Conservation (phyloP, 2,888 invertebrate genomes). For the Pegoplata infirma region DNA sequence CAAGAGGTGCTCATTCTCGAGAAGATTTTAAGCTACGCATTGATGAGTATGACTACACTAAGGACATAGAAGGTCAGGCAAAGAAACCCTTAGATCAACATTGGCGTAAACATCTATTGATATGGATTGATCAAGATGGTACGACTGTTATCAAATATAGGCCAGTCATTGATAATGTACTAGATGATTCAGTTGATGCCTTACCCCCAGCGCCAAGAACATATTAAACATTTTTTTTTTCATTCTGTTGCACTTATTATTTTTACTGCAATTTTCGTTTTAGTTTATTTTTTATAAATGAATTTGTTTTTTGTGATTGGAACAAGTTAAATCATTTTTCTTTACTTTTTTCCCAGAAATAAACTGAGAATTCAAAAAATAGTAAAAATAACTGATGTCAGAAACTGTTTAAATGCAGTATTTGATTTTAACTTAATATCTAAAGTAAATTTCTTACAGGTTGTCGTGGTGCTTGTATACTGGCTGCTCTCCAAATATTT, state of each 20-base stretch:
- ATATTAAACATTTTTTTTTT: constrained; percentile 16
- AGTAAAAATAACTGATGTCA: not conserved
- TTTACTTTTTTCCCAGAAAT: not conserved
- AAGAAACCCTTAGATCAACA: constrained; percentile 88
- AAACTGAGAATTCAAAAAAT: too few species aligned
- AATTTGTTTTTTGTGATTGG: not conserved
- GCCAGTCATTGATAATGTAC: constrained; percentile 95
- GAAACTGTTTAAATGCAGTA: not conserved
- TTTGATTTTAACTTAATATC: constrained; percentile 2
- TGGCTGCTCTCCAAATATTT: constrained; percentile 60
- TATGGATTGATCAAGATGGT: constrained; percentile 85
- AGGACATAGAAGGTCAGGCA: constrained; percentile 91
- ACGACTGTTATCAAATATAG: constrained; percentile 90
- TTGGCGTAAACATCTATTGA: constrained; percentile 98
- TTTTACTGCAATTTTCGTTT: not conserved
- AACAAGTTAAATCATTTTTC: not conserved
- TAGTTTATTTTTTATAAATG: not conserved
- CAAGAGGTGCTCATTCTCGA: constrained; percentile 96
- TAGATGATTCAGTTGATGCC: constrained; percentile 87
- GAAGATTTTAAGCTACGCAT: constrained; percentile 93
- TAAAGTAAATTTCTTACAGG: constrained; percentile 48
- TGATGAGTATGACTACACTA: constrained; percentile 92
- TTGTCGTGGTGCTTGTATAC: constrained; percentile 52
- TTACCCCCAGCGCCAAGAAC: constrained; percentile 43
- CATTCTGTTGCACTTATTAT: not conserved